These are phyloP conservation scores for Oreocharis arfaki DNA, from an alignment of 2,113 vertebrate species.

Conservation along the genomic window DNA sequence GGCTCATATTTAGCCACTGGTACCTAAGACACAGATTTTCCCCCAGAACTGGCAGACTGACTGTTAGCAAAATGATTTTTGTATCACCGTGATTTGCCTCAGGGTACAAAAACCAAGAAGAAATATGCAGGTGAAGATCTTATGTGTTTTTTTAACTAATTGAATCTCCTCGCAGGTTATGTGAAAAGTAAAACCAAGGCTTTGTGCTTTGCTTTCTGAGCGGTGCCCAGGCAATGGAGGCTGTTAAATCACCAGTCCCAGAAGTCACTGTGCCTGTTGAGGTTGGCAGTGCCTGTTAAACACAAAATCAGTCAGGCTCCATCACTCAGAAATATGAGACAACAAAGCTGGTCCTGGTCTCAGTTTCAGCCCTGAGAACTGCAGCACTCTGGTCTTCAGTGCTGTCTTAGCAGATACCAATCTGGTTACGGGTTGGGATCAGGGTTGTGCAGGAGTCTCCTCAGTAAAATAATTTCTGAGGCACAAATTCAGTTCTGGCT, in stretches of 20 bases:
- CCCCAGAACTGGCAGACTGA: not conserved
- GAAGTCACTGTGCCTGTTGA: not conserved
- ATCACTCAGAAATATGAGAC: not conserved
- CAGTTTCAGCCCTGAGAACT: not conserved
- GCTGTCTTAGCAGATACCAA: not conserved
- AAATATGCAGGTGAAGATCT: not conserved
- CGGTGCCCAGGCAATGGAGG: not conserved
- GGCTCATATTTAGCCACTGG: not conserved
- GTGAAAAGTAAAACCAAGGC: not conserved
- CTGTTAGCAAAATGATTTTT: not conserved
- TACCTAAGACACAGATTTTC: not conserved
- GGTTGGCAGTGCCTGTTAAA: not conserved
- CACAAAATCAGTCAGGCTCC: not conserved
- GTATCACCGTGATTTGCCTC: not conserved
- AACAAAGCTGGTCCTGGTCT: not conserved
- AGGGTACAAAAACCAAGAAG: not conserved
- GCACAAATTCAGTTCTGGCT: not conserved
- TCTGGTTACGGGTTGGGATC: not conserved
- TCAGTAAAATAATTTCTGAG: not conserved
- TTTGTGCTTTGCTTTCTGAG: not conserved
- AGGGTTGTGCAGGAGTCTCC: not conserved
- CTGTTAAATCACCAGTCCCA: not conserved
- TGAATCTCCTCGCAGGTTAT: not conserved
- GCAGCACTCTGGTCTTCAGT: not conserved
- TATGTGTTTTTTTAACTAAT: not conserved